Base-by-base conservation (phyloP, 2,888 invertebrate species). In the Epinotia bilunana region DNA sequence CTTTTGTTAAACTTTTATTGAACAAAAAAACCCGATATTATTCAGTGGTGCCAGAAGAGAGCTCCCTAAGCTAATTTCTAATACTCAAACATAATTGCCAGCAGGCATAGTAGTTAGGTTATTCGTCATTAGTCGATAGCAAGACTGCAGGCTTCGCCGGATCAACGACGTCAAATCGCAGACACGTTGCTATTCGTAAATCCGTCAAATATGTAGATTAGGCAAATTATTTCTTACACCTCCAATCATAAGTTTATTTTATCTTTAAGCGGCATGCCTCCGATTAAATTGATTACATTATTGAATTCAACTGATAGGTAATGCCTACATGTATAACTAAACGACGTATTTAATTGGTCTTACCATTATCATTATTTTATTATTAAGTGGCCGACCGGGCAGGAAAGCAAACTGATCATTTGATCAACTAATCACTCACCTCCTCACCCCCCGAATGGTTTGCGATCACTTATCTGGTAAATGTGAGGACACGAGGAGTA, bases 211-310 rank as follows among this genome's bases (percentile, higher is more conserved):
- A 53, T 53, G n/a, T 53, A 53, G n/a, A 53, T 53, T 33, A 53
- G 49, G 74, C 74, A 81, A 76, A 83, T 83, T 83, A 85, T 84
- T 84, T 80, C 73, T 49, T 28, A 61, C 77, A 53, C 78, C 28
- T 80, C 86, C 87, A 87, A 87, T 87, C 83, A 84, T 69, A 81
- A 78, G 72, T 53, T 33, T 39, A 11, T 39, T 53, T 46, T 77
- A 33, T 67, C 57, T 64, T 74, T 79, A 74, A 72, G 77, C 73
- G 43, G 76, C 71, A 77, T 60, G 61, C 61, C 61, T 49, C 46
- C 61, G 53, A 62, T 71, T 62, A 9, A 61, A 60, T 18, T 46
- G 62, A 53, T 71, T 71, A 71, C 62, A 7, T 53, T 62, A 62
- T 62, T 53, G 33, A 39, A 43, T 61, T 62, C 33, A n/a, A 28